Evolutionary conservation across 2,113 vertebrate species (phyloP), one percentile per base, ranked within the genome.

Genomic region (Eubucco bourcierii): DNA sequence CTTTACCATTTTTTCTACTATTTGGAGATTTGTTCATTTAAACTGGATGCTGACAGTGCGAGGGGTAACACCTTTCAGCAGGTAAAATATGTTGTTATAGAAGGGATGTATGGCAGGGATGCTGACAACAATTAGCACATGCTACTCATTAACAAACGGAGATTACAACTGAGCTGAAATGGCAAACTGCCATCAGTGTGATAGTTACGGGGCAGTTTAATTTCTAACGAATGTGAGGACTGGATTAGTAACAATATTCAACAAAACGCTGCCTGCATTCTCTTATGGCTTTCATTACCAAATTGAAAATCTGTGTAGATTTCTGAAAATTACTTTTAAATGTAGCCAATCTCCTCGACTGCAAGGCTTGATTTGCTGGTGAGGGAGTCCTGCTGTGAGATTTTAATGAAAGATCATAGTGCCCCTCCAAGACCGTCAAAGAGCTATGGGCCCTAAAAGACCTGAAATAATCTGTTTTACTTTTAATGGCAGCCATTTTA

Each of bases 331-430:
- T 97, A 98, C 98, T 99, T 98, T 98, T 98, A 98, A 99, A 98
- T 98, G 98, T 98, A 98, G 98, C 98, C 98, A 98, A 98, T 99
- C 98, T 98, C 98, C 98, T 98, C 97, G 98, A 98, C 98, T 98
- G 98, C 98, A 97, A 98, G 97, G 98, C 98, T 98, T 97, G 98
- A 98, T 98, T 98, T 98, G 98, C 98, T 98, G 97, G 97, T 98
- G 97, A 98, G 98, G 98, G 97, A 98, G 97, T 98, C 99, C 98
- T 98, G 98, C 98, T 98, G 99, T 98, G 98, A 98, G 98, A 98
- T 98, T 99, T 99, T 99, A 99, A 99, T 99, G 98, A 99, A 99
- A 98, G 98, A 99, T 99, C 98, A 99, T 98, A 99, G 98, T 98
- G 98, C 98, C 98, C 98, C 98, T 98, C 98, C 98, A 98, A 98